These are phyloP conservation scores for Ceriagrion tenellum DNA, from an alignment of 2,888 invertebrate species.

Conservation along the genomic window DNA sequence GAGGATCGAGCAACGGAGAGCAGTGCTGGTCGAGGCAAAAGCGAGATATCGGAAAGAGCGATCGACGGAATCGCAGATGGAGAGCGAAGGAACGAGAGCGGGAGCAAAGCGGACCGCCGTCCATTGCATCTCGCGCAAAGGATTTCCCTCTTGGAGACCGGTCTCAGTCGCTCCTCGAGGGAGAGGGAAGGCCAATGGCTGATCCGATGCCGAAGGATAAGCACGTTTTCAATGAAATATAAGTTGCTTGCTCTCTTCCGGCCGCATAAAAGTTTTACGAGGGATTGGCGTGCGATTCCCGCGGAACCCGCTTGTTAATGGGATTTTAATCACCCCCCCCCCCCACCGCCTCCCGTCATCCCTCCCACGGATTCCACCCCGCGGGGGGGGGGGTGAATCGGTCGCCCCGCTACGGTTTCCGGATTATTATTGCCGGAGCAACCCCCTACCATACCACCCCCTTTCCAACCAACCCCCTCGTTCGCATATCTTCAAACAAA, in stretches of 20 bases:
- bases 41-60: background rate
- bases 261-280: slow-evolving; percentile 9
- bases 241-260: background rate
- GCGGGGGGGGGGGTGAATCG: no score
- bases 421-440: background rate
- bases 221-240: slow-evolving; percentile 18
- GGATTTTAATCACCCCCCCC: slow-evolving; percentile 11
- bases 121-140: background rate
- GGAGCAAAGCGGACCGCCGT: background rate
- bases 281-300: slow-evolving; percentile 8
- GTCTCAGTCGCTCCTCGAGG: background rate
- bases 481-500: background rate
- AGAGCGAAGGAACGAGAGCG: background rate
- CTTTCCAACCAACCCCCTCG: background rate
- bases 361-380: no score
- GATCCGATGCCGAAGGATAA: slow-evolving; percentile 9
- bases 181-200: background rate
- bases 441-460: background rate
- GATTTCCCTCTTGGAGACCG: background rate
- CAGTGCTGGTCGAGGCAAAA: background rate
- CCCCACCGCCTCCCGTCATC: no score
- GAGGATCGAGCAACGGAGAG: background rate
- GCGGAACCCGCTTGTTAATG: background rate
- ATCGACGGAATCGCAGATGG: background rate
- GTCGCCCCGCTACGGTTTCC: background rate